These are phyloP conservation scores for Thecophora atra DNA, from an alignment of 2,888 invertebrate species.

Conservation along the genomic window DNA sequence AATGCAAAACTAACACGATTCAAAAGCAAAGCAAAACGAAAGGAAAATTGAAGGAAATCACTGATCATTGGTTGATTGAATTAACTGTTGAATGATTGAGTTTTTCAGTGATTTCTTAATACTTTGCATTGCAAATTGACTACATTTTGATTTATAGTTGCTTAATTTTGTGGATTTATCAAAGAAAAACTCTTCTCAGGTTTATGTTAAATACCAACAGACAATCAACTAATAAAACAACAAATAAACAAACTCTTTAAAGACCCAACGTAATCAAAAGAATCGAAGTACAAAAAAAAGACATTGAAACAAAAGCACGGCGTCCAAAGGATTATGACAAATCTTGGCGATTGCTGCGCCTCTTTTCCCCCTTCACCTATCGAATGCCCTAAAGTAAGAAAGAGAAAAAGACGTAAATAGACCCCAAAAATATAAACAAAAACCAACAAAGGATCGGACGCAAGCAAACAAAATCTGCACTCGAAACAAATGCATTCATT, in stretches of 20 bases:
- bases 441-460: background rate
- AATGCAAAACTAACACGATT: too few relatives aligned
- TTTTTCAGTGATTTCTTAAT: too few relatives aligned
- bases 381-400: slow-evolving; percentile 11
- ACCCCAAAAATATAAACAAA: slow-evolving; percentile 12
- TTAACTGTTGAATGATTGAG: too few relatives aligned
- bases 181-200: too few relatives aligned
- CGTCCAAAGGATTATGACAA: slow-evolving; percentile 28
- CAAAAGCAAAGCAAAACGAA: too few relatives aligned
- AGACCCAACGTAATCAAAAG: background rate
- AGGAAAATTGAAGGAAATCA: too few relatives aligned
- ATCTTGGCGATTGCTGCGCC: slow-evolving; percentile 25
- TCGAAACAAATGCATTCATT: slow-evolving; percentile 57
- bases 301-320: slow-evolving; percentile 3
- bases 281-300: background rate
- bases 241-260: background rate
- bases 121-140: too few relatives aligned
- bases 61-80: too few relatives aligned
- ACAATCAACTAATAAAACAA: too few relatives aligned
- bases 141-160: too few relatives aligned
- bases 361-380: slow-evolving; percentile 5
- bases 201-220: too few relatives aligned
- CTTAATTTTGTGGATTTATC: too few relatives aligned
- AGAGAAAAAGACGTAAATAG: slow-evolving; percentile 13
- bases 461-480: slow-evolving; percentile 19